Base-by-base conservation (phyloP, 2,888 invertebrate species). In the Andrena dorsata region DNA sequence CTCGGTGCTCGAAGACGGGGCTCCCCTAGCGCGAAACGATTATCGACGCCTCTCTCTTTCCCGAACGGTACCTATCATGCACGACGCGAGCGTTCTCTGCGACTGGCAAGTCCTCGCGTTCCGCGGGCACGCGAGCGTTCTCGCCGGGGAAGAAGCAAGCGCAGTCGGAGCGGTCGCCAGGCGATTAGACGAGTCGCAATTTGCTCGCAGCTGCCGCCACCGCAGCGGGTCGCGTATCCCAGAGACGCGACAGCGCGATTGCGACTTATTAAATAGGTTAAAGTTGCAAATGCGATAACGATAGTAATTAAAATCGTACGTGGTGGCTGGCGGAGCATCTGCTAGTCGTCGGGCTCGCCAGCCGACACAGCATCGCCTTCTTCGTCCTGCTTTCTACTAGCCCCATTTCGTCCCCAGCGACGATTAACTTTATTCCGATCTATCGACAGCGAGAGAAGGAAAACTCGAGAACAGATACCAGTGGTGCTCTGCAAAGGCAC, bases 201-300 rank as follows among this genome's bases (percentile, higher is more conserved):
- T 69, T 49, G 74, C 80, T 74, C 70, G 74, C 87, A 84, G 86
- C 89, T 86, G 88, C 85, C 79, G 80, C 71, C n/a, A n/a, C 49
- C 30, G 41, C 66, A 10, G 5, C n/a, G 41, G 8, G 13, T 8
- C 60, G 68, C 76, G 77, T 79, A 75, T 69, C 53, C 41, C 53
- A 68, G 51, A 41, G 41, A 58, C 56, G 20, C 77, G 64, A 35
- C 63, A 69, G 80, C 83, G 81, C 81, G 89, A 91, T 90, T 90
- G 89, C 87, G 87, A 90, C 86, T 90, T 90, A 91, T 90, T 91
- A 91, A 91, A 91, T 90, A 89, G 91, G 91, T 91, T 91, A 90
- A 90, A 92, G 90, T 90, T 73, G 90, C 90, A 88, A 91, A 92
- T 80, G 89, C 90, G 91, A 92, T 92, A 91, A 91, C 89, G 90